Evolutionary conservation across 2,113 vertebrate genomes (phyloP), one percentile per base, ranked within the genome.

Genomic region (Aegithalos caudatus): DNA sequence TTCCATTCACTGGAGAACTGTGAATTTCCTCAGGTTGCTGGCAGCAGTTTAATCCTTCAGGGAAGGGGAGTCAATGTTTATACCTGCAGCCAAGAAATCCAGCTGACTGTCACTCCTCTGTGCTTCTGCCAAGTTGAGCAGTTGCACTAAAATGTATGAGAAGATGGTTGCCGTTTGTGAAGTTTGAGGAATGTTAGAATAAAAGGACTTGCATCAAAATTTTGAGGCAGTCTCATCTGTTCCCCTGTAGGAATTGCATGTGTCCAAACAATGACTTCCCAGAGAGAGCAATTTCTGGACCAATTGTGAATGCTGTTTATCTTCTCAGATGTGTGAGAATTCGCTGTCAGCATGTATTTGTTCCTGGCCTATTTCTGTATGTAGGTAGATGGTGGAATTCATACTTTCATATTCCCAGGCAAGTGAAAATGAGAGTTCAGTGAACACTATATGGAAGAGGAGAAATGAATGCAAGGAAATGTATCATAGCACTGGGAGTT

Each of bases 1-100:
- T 97, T 86, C 35, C 21, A 37, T 93, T 94, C 51, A 37, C 64
- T 81, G 70, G 56, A 88, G 86, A 94, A 10, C 80, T 64, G 82
- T 93, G 72, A 86, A 67, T 94, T 95, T 94, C 69, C 80, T 86
- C 2, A 2, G 42, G 35, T 86, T 92, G 72, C 83, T 95, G 92
- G 94, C 92, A 93, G 86, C 77, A 71, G 64, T 96, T 95, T 91
- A 86, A 81, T 92, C 91, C 92, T 97, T 90, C 51, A 74, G 91
- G 86, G 69, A 12, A 58, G 38, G 28, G 44, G 31, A 93, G 20
- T 73, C 86, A 37, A 4, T 81, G 83, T 94, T 96, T 94, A 62
- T 91, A 97, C 94, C 92, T 74, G 86, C 92, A 96, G 94, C 94
- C 82, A 91, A 86, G 73, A 93, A 95, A 94, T 91, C 86, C 88